Base-by-base conservation (phyloP, 2,113 vertebrate genomes). In the Hemibates koningsi region DNA sequence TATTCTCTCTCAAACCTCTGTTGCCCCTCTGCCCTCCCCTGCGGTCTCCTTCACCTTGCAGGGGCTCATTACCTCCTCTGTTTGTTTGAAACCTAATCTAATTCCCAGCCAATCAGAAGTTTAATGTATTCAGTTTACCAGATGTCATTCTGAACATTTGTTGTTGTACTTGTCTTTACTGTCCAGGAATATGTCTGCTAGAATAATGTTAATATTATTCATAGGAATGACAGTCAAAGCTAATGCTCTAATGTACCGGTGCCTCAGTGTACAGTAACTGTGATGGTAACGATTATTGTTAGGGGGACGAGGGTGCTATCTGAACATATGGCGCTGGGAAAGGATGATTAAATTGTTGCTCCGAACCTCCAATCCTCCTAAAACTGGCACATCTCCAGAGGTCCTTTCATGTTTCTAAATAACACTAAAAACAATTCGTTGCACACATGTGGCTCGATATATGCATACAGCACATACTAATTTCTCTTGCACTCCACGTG, bases 1-100 rank as follows among this genome's bases (percentile, higher is more conserved):
- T 41, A 54, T 4, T 63, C 34, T 80, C 48, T 61, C 27, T 32
- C 73, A 34, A 78, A 48, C 73, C 53, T 85, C 36, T 53, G 63
- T 36, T 16, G 17, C 52, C 19, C 52, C 36, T 54, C 79, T 54
- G 50, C 16, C 61, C 57, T 86, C 56, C 38, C 71, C 45, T 8
- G 71, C 36, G 78, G 45, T 85, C 90, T 87, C 50, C 78, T 87
- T 93, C 90, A 92, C 91, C 90, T 92, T 90, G 89, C 84, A 73
- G 59, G 36, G 50, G 32, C 83, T 93, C 91, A 90, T 90, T 91
- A 86, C 80, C 54, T 86, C 43, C 53, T 86, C 81, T 87, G 81
- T 82, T 88, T 63, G 71, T 86, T 29, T 76, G 81, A 88, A 86
- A 82, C 48, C 21, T 73, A 73, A 24, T 91, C 76, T 82, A 63